Percentiles rank a stretch among this genome's conserved stretches.
Evolutionary conservation across 2,888 invertebrate species (phyloP).

Genomic region (Galerucella nymphaeae): DNA sequence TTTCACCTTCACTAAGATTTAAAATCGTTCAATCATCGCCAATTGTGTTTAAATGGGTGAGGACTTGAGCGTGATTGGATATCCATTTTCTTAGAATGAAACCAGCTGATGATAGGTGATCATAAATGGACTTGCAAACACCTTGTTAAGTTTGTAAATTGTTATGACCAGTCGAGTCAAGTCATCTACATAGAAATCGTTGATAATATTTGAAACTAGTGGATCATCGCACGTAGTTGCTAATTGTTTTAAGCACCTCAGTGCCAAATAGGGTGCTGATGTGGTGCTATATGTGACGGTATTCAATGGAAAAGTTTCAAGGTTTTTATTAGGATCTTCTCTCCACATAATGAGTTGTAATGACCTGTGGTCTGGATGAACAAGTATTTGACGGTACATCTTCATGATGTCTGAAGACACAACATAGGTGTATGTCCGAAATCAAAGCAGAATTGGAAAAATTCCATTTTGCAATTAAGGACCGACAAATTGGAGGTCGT

Average conservation of each 20-base stretch:
- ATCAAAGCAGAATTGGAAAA: conserved; percentile 20
- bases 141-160: conserved; percentile 7
- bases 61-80: conserved; percentile 14
- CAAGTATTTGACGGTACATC: conserved; percentile 27
- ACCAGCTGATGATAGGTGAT: conserved; percentile 18
- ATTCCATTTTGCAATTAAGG: conserved; percentile 29
- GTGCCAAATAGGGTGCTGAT: conserved; percentile 30
- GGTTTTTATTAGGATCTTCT: conserved; percentile 17
- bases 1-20: conserved; percentile 21
- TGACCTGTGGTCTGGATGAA: conserved; percentile 19
- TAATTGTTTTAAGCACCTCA: conserved; percentile 28
- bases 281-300: conserved; percentile 27
- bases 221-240: conserved; percentile 12
- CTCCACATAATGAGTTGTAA: conserved; percentile 31
- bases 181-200: conserved; percentile 29
- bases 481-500: conserved; percentile 29
- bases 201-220: conserved; percentile 17
- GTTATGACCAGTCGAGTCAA: conserved; percentile 25
- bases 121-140: conserved; percentile 9
- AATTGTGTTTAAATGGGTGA: neutral
- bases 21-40: neutral
- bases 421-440: conserved; percentile 27
- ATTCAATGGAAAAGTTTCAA: conserved; percentile 26
- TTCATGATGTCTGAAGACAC: conserved; percentile 29
- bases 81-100: conserved; percentile 32